These are phyloP conservation scores for Junonia oenone DNA, from an alignment of 2,888 invertebrate species.

Conservation along the genomic window DNA sequence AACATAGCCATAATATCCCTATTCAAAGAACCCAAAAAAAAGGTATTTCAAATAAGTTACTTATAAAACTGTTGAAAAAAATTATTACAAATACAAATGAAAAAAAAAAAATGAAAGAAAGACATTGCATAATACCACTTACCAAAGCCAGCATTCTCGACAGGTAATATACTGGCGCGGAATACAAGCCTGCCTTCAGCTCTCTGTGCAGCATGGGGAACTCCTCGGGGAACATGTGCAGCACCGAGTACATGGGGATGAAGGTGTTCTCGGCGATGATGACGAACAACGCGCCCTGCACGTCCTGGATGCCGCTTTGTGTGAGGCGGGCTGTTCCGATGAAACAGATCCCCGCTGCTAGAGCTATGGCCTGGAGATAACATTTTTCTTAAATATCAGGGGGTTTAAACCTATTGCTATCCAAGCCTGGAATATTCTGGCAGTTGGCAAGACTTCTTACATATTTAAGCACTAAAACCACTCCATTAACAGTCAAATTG, in stretches of 20 bases:
- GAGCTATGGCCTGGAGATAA: conserved; percentile 80
- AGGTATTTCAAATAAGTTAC: too few relatives aligned
- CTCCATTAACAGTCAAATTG: too few relatives aligned
- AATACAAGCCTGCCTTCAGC: conserved; percentile 89
- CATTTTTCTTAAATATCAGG: background rate
- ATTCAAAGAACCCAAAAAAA: too few relatives aligned
- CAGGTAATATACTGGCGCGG: conserved; percentile 88
- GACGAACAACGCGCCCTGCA: conserved; percentile 92
- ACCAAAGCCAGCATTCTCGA: conserved; percentile 91
- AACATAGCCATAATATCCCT: too few relatives aligned
- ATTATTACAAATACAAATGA: too few relatives aligned
- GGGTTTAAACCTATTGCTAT: too few relatives aligned
- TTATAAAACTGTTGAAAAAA: too few relatives aligned
- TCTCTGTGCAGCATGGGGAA: conserved; percentile 91
- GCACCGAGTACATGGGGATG: conserved; percentile 93
- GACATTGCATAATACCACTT: conserved; percentile 27
- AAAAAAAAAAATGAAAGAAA: background rate
- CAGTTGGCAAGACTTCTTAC: background rate
- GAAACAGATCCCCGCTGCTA: conserved; percentile 92
- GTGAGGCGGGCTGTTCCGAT: conserved; percentile 85
- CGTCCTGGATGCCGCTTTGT: conserved; percentile 91
- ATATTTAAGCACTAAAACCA: background rate
- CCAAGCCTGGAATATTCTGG: too few relatives aligned
- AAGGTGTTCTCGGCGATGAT: conserved; percentile 95
- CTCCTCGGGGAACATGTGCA: conserved; percentile 89